Evolutionary conservation across 2,888 invertebrate genomes (phyloP), one percentile per base, ranked within the genome.

Genomic region (Cryptocephalus moraei): DNA sequence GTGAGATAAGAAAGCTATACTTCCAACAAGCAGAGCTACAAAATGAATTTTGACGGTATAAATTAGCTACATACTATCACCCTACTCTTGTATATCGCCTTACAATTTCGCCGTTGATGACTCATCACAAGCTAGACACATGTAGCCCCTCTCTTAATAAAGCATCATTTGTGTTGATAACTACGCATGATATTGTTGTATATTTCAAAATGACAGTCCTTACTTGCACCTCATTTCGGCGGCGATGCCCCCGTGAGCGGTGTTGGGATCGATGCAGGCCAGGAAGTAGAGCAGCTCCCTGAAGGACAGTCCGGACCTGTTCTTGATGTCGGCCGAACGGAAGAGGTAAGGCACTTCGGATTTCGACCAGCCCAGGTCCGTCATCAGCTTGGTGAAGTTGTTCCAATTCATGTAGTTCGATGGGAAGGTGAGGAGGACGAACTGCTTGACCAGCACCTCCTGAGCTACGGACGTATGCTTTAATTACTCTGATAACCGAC

Each of bases 171-270:
- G n/a, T 22, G 22, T 6, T 22, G 2, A 6, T 22, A 2, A 22
- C 22, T 22, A 22, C 22, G 6, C 22, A 22, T 22, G 6, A 6
- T 22, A 22, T 22, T 22, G 22, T 22, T 22, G 22, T 6, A 22
- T 4, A 4, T 22, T 22, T 22, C 22, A n/a, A n/a, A n/a, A n/a
- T n/a, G n/a, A n/a, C n/a, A n/a, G n/a, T 22, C 3, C 22, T 22
- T 22, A 22, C 59, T 80, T 72, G 64, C 83, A 82, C 33, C 85
- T 70, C 54, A 83, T 73, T 64, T 85, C 84, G 0, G 82, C 84
- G 0, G 81, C 72, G 1, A 80, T 71, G 0, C 81, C 81, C 12
- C 65, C 80, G 66, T 84, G 84, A 41, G 74, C 76, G 1, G 82
- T 83, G 34, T 61, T 64, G 0, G 82, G 82, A 58, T 86, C 85